These are phyloP conservation scores for Epicampocera succincta DNA, from an alignment of 2,888 invertebrate genomes.

Conservation along the genomic window DNA sequence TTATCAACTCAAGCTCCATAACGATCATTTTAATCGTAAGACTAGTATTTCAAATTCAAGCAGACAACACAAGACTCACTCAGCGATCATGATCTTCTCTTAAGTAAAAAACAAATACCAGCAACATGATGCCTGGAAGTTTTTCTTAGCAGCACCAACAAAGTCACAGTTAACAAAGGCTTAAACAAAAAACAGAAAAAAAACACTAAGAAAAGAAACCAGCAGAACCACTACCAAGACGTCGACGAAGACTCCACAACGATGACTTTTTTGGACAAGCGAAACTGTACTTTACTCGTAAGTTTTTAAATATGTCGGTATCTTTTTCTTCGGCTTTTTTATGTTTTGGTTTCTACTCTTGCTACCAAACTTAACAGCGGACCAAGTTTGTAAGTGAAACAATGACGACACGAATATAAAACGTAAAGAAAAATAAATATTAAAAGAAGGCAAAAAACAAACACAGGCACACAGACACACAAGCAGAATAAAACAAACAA, in stretches of 20 bases:
- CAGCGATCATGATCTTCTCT: slow-evolving; percentile 53
- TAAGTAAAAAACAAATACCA: slow-evolving; percentile 10
- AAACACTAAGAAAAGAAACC: slow-evolving; percentile 33
- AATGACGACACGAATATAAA: slow-evolving; percentile 72
- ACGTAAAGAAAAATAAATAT: slow-evolving; percentile 19
- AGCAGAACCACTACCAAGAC: slow-evolving; percentile 51
- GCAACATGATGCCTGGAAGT: slow-evolving; percentile 66
- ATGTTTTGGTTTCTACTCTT: slow-evolving; percentile 1
- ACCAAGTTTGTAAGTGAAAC: slow-evolving; percentile 71
- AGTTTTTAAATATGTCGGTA: slow-evolving; percentile 38
- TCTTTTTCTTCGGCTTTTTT: not conserved
- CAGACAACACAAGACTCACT: slow-evolving; percentile 24
- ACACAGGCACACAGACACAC: not conserved
- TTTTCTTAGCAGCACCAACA: slow-evolving; percentile 36
- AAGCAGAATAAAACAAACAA: slow-evolving; percentile 21
- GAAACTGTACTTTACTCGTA: slow-evolving; percentile 69
- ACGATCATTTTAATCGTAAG: slow-evolving; percentile 14
- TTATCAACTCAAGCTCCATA: slow-evolving; percentile 47
- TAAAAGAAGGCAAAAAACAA: slow-evolving; percentile 18
- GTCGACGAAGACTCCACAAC: slow-evolving; percentile 1
- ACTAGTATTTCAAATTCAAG: slow-evolving; percentile 41
- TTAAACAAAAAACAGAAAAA: no score
- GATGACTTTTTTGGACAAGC: slow-evolving; percentile 49
- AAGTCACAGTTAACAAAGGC: slow-evolving; percentile 23
- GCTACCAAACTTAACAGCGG: slow-evolving; percentile 62